These are phyloP conservation scores for Pelosia muscerda DNA, from an alignment of 2,888 invertebrate species.

Conservation along the genomic window DNA sequence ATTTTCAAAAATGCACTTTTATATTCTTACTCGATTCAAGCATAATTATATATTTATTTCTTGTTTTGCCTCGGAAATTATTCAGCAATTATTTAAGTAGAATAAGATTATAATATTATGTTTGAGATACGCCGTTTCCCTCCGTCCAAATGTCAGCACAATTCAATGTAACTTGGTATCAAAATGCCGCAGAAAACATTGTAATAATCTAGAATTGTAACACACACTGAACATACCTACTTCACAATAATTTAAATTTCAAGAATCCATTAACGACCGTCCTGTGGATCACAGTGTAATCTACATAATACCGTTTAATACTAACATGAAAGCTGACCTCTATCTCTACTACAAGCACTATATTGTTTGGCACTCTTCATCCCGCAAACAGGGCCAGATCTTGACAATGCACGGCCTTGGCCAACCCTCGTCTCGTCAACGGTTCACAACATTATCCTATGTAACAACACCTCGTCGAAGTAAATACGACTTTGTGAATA, in stretches of 20 bases:
- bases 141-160: too few species aligned
- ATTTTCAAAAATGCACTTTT: background rate
- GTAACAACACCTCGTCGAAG: slow-evolving; percentile 27
- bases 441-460: slow-evolving; percentile 46
- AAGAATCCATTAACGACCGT: background rate
- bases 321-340: slow-evolving; percentile 33
- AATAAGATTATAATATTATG: background rate
- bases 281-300: background rate
- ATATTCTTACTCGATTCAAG: too few species aligned
- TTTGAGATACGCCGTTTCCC: too few species aligned
- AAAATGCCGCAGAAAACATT: too few species aligned
- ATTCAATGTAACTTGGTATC: too few species aligned
- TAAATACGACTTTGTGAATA: slow-evolving; percentile 49
- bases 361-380: slow-evolving; percentile 39
- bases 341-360: slow-evolving; percentile 23
- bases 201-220: background rate
- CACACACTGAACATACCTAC: background rate
- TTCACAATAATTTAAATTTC: background rate
- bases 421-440: slow-evolving; percentile 69
- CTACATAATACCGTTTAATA: slow-evolving; percentile 14
- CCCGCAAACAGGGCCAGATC: slow-evolving; percentile 62
- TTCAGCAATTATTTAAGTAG: background rate
- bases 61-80: background rate
- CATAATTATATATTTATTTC: background rate
- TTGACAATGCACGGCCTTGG: slow-evolving; percentile 81